Evolutionary conservation across 2,797 vertebrate genomes (phyloP).

Genomic region (Siniperca undulata): DNA sequence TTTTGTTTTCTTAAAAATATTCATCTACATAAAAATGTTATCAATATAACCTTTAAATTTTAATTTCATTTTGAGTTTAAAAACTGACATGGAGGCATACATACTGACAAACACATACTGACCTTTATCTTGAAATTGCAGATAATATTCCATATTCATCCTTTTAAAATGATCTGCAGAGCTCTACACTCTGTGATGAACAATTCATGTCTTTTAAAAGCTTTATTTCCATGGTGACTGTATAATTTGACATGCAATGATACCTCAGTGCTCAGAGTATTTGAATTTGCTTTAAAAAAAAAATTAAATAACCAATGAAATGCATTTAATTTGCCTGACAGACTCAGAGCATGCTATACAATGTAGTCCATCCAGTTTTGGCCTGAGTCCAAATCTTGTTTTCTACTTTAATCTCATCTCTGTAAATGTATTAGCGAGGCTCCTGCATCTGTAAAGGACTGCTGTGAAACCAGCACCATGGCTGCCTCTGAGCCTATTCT

Average conservation of each 20-base stretch:
- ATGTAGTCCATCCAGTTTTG: background rate
- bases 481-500: slow-evolving; percentile 15
- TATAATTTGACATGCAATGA: background rate
- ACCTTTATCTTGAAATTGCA: background rate
- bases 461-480: background rate
- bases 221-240: background rate
- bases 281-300: background rate
- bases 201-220: background rate
- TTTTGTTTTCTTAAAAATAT: too few species aligned
- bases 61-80: too few species aligned
- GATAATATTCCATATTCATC: background rate
- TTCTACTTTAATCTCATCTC: slow-evolving; percentile 44
- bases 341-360: background rate
- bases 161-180: too few species aligned
- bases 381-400: slow-evolving; percentile 7
- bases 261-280: background rate
- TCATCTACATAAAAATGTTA: too few species aligned
- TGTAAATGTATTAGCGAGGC: slow-evolving; percentile 45
- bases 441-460: background rate
- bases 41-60: too few species aligned
- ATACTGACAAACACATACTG: background rate
- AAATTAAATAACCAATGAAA: background rate
- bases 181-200: too few species aligned
- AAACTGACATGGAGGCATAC: too few species aligned
- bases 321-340: background rate